Evolutionary conservation across 2,113 vertebrate species (phyloP), one percentile per base, ranked within the genome.

Genomic region (Noturus placidus): DNA sequence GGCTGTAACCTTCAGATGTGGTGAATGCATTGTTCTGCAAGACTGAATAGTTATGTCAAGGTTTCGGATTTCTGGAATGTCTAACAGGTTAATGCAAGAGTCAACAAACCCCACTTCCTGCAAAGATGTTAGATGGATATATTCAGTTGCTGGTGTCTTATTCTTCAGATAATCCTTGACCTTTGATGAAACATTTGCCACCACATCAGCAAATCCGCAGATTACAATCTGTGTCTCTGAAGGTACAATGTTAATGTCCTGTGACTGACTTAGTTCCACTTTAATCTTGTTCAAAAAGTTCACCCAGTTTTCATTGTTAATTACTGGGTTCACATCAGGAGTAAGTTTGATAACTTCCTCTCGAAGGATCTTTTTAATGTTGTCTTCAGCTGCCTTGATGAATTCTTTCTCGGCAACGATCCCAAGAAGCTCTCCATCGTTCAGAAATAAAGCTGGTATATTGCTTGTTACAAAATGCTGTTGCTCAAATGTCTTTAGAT

Each of bases 121-220:
- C 46, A 84, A 33, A 1, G 91, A 86, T 46, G 84, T 90, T 2
- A 93, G 82, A 22, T 80, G 19, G 57, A 94, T 46, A 0, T 89
- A 69, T 59, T 86, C 76, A 6, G 86, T 92, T 67, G 46, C 86
- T 2, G 90, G 89, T 65, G 72, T 85, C 85, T 91, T 92, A 84
- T 91, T 90, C 14, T 93, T 81, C 27, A 94, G 82, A 72, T 92
- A 92, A 30, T 63, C 72, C 33, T 56, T 91, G 19, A 94, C 52
- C 65, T 92, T 92, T 50, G 76, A 80, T 59, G 89, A 35, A 87
- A 89, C 57, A 70, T 91, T 87, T 69, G 70, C 19, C 19, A 94
- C 92, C 50, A 87, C 85, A 46, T 82, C 61, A 13, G 89, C 80
- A 85, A 91, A 92, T 67, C 92, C 93, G 50, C 86, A 91, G 13